Percentiles rank a stretch among this genome's conserved stretches.
Evolutionary conservation across 1,140 invertebrate species (phyloP).

Genomic region (Drosophila auraria): DNA sequence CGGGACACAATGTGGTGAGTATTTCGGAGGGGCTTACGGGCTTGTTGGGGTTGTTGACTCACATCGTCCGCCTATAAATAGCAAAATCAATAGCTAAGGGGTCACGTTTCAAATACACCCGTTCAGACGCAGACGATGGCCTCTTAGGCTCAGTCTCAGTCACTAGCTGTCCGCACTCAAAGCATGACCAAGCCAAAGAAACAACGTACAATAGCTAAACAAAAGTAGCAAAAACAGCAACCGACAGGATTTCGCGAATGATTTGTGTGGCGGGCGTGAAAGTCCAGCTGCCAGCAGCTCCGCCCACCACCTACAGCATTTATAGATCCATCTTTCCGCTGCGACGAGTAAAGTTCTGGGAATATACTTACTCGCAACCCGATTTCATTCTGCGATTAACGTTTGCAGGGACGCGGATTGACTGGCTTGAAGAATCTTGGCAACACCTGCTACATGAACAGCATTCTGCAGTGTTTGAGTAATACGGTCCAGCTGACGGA

Average conservation of each 20-base stretch:
- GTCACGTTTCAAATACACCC: conserved; percentile 59
- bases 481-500: conserved; percentile 91
- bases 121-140: conserved; percentile 29
- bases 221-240: neutral
- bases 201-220: conserved; percentile 34
- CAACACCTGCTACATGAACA: conserved; percentile 99
- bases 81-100: conserved; percentile 64
- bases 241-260: conserved; percentile 55
- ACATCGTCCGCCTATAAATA: conserved; percentile 53
- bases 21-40: neutral
- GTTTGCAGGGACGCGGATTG: conserved; percentile 89
- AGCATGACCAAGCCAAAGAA: conserved; percentile 60
- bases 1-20: conserved; percentile 85
- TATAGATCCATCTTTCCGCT: conserved; percentile 73
- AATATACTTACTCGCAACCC: neutral
- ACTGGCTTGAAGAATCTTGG: conserved; percentile 95
- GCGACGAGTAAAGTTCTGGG: conserved; percentile 57
- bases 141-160: conserved; percentile 44
- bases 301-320: conserved; percentile 68
- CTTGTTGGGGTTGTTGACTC: conserved; percentile 27
- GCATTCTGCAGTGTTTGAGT: conserved; percentile 96
- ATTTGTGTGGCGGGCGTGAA: conserved; percentile 75
- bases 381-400: neutral
- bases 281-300: conserved; percentile 58
- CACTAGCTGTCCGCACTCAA: conserved; percentile 62